Conservation (phyloP, 2,797 vertebrate species). For the Perodicticus potto region DNA sequence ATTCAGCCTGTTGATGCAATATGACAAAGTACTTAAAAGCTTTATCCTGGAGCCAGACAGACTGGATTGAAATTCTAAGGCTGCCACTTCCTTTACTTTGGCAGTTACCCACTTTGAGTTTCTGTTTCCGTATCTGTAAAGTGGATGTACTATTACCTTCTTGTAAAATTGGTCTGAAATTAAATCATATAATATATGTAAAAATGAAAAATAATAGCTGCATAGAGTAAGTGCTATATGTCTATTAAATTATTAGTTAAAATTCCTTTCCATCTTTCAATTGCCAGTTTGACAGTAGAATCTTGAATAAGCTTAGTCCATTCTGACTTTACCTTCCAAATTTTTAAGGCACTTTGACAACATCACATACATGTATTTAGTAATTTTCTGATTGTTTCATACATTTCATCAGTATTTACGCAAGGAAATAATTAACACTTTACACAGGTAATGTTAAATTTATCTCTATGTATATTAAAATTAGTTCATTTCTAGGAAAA, state of each 20-base stretch:
- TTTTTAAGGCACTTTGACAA: slow-evolving; percentile 29
- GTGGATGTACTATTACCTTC: background rate
- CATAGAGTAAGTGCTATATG: background rate
- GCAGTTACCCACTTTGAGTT: background rate
- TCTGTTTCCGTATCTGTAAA: background rate
- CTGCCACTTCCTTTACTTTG: background rate
- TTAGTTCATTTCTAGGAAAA: background rate
- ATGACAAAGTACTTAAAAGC: background rate
- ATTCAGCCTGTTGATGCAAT: background rate
- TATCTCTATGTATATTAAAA: background rate
- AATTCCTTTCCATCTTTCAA: background rate
- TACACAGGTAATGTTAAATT: background rate
- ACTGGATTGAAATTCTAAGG: background rate
- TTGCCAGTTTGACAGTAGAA: background rate
- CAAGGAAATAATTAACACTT: background rate
- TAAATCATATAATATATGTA: background rate
- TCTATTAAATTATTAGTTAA: background rate
- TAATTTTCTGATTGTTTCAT: slow-evolving; percentile 13
- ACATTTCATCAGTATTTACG: background rate
- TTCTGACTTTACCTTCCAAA: slow-evolving; percentile 5
- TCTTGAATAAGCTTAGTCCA: background rate
- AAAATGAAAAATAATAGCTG: background rate
- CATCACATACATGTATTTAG: background rate
- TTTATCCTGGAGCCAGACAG: background rate
- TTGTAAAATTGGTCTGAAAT: background rate